phyloP scores from a whole-genome alignment of 2,113 vertebrate species.

The Felis catus region DNA sequence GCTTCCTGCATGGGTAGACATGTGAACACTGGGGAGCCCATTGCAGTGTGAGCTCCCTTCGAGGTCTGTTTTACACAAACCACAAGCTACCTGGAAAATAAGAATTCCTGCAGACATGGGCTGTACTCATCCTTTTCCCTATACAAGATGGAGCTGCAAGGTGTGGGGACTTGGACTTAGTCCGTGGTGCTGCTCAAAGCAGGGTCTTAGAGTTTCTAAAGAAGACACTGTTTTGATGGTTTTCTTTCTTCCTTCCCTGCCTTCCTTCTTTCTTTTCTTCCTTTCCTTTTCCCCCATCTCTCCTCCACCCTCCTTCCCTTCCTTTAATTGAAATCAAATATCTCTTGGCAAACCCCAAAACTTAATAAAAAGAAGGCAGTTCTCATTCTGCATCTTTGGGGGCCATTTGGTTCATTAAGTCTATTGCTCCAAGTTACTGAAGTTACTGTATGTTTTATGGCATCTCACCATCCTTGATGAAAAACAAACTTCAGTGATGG shows the following conservation, averaged over 20 bases:
- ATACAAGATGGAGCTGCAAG: background rate
- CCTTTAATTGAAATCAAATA: background rate
- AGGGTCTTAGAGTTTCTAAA: background rate
- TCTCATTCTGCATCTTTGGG: background rate
- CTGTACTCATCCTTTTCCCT: background rate
- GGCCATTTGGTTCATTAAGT: background rate
- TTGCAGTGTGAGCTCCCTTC: background rate
- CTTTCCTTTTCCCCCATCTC: no score
- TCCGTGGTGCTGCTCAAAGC: background rate
- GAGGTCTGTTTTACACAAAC: background rate
- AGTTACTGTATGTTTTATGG: background rate
- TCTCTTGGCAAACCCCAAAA: background rate
- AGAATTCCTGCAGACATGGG: no score
- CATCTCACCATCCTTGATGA: background rate
- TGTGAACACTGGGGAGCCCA: no score
- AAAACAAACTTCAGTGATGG: background rate
- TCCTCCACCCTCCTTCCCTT: background rate
- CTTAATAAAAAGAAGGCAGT: background rate
- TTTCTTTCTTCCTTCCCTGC: background rate
- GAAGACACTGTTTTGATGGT: background rate
- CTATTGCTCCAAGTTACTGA: background rate
- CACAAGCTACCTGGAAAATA: background rate
- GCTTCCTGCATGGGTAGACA: background rate
- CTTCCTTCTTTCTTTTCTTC: background rate
- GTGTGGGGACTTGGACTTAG: background rate